Base-by-base conservation (phyloP, 2,888 invertebrate species). In the Drosophila putrida region DNA sequence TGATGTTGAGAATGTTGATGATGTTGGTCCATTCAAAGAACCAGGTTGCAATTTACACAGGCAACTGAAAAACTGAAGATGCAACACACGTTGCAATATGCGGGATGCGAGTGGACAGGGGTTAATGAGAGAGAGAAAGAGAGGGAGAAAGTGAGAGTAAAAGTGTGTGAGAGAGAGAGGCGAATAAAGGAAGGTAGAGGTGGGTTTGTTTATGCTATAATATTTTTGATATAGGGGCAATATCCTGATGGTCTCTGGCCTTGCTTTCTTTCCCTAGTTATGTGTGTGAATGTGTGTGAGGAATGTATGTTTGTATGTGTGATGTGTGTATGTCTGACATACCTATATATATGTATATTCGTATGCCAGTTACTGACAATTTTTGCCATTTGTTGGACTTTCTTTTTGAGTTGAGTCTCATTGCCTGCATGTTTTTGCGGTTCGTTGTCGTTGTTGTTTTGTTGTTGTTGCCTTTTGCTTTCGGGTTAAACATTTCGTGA, bases 401-500 rank as follows among this genome's bases (percentile, higher is more conserved):
- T 82, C 60, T 69, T 73, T 77, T 72, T 50, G 50, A 39, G 60
- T 57, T 50, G n/a, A n/a, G 54, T 72, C 53, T 65, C 58, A 46
- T 66, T 72, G 78, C 73, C 78, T 61, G 74, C 78, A 68, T 75
- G 61, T 75, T 78, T 73, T 73, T 73, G 57, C 47, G 53, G 57
- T 47, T 71, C 71, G 62, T 66, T 62, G 44, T 49, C 50, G 60
- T 38, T 63, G 46, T 41, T 71, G 49, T 66, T 58, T 49, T 54
- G 60, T 38, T 63, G 46, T 41, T 71, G 49, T 66, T 58, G 66
- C 58, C 65, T 49, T 58, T 57, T 63, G 61, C 55, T 62, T 72
- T 76, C 87, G 88, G 89, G 78, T 78, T 80, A 74, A 86, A 78
- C 80, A 86, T 86, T 88, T 84, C 83, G 88, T 84, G 83, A 84